A percentile compares a stretch with the other conserved stretches of the same genome.
phyloP scores from a whole-genome alignment of 1,140 invertebrate genomes.

The Drosophila santomea region DNA sequence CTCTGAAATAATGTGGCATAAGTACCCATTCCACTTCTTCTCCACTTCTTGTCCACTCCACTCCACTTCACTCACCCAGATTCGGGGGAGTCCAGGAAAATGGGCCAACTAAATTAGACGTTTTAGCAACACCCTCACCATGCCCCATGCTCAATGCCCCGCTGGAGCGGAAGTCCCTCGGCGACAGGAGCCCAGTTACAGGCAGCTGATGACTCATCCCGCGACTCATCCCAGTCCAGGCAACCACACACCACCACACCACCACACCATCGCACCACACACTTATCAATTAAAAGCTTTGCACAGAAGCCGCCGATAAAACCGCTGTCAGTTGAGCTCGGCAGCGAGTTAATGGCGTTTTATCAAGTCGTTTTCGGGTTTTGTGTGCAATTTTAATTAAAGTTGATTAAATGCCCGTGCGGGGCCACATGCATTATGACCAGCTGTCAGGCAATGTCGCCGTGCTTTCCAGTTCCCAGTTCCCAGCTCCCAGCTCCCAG shows the following conservation, averaged over 20 bases:
- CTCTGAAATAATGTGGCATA: conserved; percentile 67
- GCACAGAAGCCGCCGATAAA: conserved; percentile 41
- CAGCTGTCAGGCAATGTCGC: conserved; percentile 31
- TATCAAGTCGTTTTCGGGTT: conserved; percentile 66
- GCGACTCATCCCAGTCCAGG: neutral
- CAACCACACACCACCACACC: no score
- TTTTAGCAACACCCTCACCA: neutral
- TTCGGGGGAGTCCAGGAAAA: neutral
- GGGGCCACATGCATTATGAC: conserved; percentile 46
- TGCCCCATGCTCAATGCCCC: no score
- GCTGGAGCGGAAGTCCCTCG: no score
- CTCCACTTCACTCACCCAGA: no score
- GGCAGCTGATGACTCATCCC: neutral
- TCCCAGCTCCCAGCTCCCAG: neutral
- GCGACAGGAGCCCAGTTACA: no score
- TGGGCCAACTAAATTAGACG: neutral
- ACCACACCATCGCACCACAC: neutral
- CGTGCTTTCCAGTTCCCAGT: neutral
- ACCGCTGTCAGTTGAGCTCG: conserved; percentile 31
- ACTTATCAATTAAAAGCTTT: conserved; percentile 65
- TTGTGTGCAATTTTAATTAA: conserved; percentile 66
- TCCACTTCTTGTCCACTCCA: neutral
- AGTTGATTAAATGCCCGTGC: conserved; percentile 43
- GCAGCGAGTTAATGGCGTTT: conserved; percentile 53
- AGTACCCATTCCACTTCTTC: conserved; percentile 10